Evolutionary conservation across 2,888 invertebrate species (phyloP), one percentile per base, ranked within the genome.

Genomic region (Hedya salicella): DNA sequence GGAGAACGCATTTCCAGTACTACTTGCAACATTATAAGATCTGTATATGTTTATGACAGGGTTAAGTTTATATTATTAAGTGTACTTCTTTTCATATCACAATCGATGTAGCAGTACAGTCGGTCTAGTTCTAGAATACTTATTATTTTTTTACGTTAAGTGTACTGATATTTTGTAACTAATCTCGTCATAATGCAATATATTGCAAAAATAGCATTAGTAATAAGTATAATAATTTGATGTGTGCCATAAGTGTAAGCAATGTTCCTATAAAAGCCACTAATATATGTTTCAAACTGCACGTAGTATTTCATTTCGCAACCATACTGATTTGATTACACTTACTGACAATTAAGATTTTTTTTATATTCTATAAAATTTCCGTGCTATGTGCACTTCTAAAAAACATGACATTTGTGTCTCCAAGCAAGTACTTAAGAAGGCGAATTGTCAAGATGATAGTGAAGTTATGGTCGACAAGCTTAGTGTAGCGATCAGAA

Each of bases 351-450:
- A 25, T 25, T 19, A 48, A 60, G 54, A 25, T 68, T 60, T 63
- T 56, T 50, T 49, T 16, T 48, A n/a, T 11, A 21, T 16, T 2
- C 6, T 4, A 0, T 1, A 66, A 53, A 60, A 59, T 65, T 19
- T 16, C 9, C 19, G 52, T 53, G 60, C 17, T 40, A 66, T 66
- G 61, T 60, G 66, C 25, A 14, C 60, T 59, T 69, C 63, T 16
- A 52, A 62, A n/a, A 56, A 56, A 14, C 17, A 71, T 62, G 70
- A 19, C 66, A 54, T 69, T 60, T 14, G 54, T 63, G 16, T 72
- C 56, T 69, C 70, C 66, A 62, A 74, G 40, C 57, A 66, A 39
- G 66, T 74, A 66, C 39, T 13, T 72, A 42, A 70, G 54, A 70
- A 62, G 40, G 56, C 50, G 62, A n/a, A 60, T 73, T n/a, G 11